These are phyloP conservation scores for Geococcyx californianus DNA, from an alignment of 2,113 vertebrate species.

Conservation along the genomic window DNA sequence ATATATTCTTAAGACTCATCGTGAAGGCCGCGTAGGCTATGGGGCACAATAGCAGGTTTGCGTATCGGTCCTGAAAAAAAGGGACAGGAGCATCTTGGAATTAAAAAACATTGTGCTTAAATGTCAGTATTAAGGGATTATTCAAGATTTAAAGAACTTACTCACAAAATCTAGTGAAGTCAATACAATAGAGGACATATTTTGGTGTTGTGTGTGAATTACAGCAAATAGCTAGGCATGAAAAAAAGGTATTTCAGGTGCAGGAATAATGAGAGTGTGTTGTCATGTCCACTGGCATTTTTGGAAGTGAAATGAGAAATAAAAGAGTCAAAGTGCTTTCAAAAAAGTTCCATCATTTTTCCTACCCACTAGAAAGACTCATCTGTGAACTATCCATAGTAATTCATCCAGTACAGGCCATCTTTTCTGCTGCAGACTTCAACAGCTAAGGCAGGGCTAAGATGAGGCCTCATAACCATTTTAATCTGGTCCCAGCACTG, in stretches of 20 bases:
- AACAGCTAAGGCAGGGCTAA: background rate
- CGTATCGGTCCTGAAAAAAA: background rate
- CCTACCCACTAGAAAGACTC: background rate
- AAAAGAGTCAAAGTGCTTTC: background rate
- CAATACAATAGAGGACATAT: background rate
- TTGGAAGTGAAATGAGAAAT: background rate
- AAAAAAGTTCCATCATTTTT: background rate
- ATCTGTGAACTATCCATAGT: background rate
- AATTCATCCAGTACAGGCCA: background rate
- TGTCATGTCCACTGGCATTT: background rate
- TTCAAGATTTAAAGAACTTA: background rate
- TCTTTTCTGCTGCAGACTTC: background rate
- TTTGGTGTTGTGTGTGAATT: background rate
- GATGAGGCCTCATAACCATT: background rate
- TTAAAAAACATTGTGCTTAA: background rate
- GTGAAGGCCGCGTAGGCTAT: background rate
- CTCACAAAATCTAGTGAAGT: background rate
- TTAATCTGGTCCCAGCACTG: background rate
- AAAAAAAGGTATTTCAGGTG: background rate
- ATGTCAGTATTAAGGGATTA: background rate
- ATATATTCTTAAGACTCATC: background rate
- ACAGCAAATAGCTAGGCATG: background rate
- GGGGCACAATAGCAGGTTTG: background rate
- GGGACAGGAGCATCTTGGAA: background rate
- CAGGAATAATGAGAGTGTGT: background rate